Percentiles rank a stretch among this genome's conserved stretches.
These are phyloP conservation scores for Yasuhikotakia modesta DNA, from an alignment of 2,797 vertebrate genomes.

Conservation along the genomic window DNA sequence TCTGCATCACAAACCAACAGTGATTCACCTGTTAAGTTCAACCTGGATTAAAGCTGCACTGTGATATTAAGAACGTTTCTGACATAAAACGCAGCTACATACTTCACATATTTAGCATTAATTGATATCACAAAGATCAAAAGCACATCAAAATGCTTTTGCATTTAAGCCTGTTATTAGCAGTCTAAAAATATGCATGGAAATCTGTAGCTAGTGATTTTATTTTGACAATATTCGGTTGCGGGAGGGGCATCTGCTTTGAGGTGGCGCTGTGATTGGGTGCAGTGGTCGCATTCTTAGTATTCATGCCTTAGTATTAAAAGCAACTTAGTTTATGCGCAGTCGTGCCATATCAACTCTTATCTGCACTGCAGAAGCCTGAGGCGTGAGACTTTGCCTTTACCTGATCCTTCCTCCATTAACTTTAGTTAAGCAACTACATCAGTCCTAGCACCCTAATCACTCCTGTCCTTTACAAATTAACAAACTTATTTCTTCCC, in stretches of 20 bases:
- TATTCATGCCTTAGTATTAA: conserved; percentile 17
- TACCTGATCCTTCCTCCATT: conserved; percentile 38
- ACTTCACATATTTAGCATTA: conserved; percentile 26
- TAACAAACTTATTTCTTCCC: conserved; percentile 63
- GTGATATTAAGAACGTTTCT: conserved; percentile 2
- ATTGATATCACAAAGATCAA: conserved; percentile 11
- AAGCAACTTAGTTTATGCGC: conserved; percentile 34
- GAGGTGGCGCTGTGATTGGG: background rate
- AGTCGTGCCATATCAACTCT: conserved; percentile 43
- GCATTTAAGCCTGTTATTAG: background rate
- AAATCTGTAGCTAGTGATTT: conserved; percentile 3
- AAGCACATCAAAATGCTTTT: conserved; percentile 16
- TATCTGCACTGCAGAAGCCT: conserved; percentile 43
- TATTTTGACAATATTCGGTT: conserved; percentile 23
- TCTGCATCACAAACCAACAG: conserved; percentile 49
- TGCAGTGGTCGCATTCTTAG: background rate
- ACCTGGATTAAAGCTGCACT: background rate
- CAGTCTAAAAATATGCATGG: background rate
- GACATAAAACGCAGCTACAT: background rate
- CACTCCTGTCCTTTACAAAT: conserved; percentile 63
- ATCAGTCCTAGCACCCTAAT: conserved; percentile 52
- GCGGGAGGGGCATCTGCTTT: too few species aligned
- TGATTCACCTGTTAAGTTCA: conserved; percentile 20
- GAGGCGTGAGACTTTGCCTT: background rate
- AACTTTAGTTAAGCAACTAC: conserved; percentile 49